Percentiles rank a stretch among this genome's conserved stretches.
These are phyloP conservation scores for Baccha elongata DNA, from an alignment of 2,888 invertebrate species.

Conservation along the genomic window DNA sequence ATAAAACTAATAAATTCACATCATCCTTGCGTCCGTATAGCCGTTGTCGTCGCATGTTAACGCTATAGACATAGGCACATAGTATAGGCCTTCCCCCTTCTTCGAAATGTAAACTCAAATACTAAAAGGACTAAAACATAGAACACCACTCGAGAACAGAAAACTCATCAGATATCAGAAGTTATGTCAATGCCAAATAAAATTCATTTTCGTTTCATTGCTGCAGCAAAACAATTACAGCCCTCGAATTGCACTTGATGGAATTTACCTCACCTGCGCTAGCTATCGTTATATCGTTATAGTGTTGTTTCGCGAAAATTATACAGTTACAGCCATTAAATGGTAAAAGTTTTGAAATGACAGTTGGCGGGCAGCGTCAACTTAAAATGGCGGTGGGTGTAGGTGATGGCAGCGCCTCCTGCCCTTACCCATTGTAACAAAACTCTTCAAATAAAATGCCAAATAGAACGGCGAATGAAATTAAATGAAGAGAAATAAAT, in stretches of 20 bases:
- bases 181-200: constrained; percentile 66
- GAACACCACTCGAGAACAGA: constrained; percentile 7
- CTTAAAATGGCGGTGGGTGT: neutral
- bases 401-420: neutral
- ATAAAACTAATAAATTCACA: constrained; percentile 51
- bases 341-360: constrained; percentile 62
- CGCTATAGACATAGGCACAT: no score
- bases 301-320: constrained; percentile 30
- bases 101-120: constrained; percentile 26
- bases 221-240: constrained; percentile 67
- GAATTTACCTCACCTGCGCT: constrained; percentile 2
- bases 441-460: constrained; percentile 47
- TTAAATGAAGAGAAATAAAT: constrained; percentile 71
- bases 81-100: neutral
- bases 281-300: no score
- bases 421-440: neutral
- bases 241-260: constrained; percentile 34
- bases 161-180: constrained; percentile 65
- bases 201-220: constrained; percentile 65
- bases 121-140: constrained; percentile 12
- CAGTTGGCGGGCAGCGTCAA: constrained; percentile 14
- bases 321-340: constrained; percentile 54
- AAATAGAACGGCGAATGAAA: constrained; percentile 58
- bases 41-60: neutral
- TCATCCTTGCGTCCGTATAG: neutral